Base-by-base conservation (phyloP, 2,888 invertebrate species). In the Tachystola acroxantha region DNA sequence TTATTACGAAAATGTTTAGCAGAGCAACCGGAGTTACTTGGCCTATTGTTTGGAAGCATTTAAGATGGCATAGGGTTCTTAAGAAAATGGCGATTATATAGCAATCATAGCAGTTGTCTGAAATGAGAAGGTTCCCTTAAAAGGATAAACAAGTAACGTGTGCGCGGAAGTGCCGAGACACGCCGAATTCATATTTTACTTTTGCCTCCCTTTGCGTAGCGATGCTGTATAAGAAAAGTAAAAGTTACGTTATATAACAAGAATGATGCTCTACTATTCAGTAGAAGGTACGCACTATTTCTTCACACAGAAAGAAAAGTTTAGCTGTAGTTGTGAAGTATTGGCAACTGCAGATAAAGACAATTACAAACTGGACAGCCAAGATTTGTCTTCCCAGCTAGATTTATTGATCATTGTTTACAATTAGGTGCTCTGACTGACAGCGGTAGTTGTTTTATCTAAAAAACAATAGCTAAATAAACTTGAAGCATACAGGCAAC, bases 111-210 rank as follows among this genome's bases (percentile, higher is more conserved):
- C 84, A 79, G 80, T 80, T 76, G 80, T 73, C 66, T 78, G 73
- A 73, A 81, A 82, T 81, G 82, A 80, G 79, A 73, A 74, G 64
- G 72, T 77, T 75, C 77, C 81, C 84, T 81, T 77, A 73, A 73
- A 78, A 79, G 76, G 76, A 84, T 85, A 85, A 85, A 84, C 85
- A 84, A 85, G 82, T 80, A 79, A 73, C 87, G 87, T 80, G 82
- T 88, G 87, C 74, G 68, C 64, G 69, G 55, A 85, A 88, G 72
- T 78, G 71, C 82, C 74, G 56, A 70, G 71, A 74, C 73, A 67
- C 70, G 73, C 67, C 59, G 76, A 75, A 81, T 81, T 81, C 80
- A 79, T 84, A 84, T 85, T 82, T 82, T 79, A 76, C 73, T 71
- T 16, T 57, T 54, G 64, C 60, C 66, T 70, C 72, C 73, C 73